phyloP scores from a whole-genome alignment of 2,113 vertebrate species.

The Microcebus jonahi region DNA sequence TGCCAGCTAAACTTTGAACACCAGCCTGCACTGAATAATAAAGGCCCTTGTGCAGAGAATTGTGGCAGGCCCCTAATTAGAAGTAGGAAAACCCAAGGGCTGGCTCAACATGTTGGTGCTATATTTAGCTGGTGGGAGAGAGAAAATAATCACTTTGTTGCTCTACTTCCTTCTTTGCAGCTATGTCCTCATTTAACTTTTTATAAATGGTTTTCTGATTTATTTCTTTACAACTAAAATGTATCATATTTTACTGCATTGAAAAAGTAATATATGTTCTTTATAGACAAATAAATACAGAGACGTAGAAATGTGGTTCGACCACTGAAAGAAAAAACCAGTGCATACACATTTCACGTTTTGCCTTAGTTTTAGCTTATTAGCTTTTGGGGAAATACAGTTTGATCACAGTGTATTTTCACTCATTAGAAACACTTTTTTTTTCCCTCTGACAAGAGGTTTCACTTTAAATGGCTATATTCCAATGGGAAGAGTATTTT shows the following conservation, averaged over 20 bases:
- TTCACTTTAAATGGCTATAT: neutral
- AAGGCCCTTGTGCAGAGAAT: neutral
- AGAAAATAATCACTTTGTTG: slow-evolving; percentile 50
- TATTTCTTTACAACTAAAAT: slow-evolving; percentile 41
- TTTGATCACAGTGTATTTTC: slow-evolving; percentile 2
- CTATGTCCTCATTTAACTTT: slow-evolving; percentile 63
- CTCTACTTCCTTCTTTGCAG: neutral
- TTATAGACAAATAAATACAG: slow-evolving; percentile 17
- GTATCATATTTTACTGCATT: neutral
- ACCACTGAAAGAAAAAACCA: neutral
- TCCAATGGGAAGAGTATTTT: slow-evolving; percentile 11
- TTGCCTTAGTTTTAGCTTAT: neutral
- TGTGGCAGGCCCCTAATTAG: slow-evolving; percentile 38
- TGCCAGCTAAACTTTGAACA: neutral
- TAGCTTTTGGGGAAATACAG: neutral
- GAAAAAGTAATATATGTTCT: neutral
- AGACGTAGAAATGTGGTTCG: neutral
- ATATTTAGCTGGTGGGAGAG: slow-evolving; percentile 54
- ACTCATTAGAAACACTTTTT: neutral
- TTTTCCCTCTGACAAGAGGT: neutral
- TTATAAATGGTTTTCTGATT: slow-evolving; percentile 1
- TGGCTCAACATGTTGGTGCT: neutral
- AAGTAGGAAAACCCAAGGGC: neutral
- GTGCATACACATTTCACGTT: neutral
- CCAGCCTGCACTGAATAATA: slow-evolving; percentile 13